Evolutionary conservation across 2,797 vertebrate species (phyloP).

Genomic region (Pseudopleuronectes americanus): DNA sequence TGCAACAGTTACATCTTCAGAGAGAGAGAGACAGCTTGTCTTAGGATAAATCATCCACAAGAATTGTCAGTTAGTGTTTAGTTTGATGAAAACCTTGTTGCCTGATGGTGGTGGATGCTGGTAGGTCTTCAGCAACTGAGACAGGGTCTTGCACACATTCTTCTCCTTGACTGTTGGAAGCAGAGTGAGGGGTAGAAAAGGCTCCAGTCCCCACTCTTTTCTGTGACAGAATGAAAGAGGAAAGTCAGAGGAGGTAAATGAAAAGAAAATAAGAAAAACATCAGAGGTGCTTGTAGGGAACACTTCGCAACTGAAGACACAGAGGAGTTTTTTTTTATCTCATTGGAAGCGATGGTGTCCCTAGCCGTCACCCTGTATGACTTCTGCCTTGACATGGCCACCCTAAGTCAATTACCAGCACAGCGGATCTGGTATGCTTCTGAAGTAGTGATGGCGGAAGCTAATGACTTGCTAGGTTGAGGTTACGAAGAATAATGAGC

Average conservation of each 20-base stretch:
- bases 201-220: conserved; percentile 98
- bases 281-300: conserved; percentile 20
- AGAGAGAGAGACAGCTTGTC: conserved; percentile 23
- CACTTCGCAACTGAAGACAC: conserved; percentile 7
- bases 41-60: conserved; percentile 17
- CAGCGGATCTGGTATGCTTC: conserved; percentile 56
- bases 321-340: conserved; percentile 31
- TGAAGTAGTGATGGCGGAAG: conserved; percentile 46
- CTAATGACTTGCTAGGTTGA: conserved; percentile 66
- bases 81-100: conserved; percentile 88
- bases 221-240: conserved; percentile 76
- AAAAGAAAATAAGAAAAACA: conserved; percentile 18
- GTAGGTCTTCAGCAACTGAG: conserved; percentile 96
- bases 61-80: conserved; percentile 3
- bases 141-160: conserved; percentile 94
- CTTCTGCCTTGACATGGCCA: conserved; percentile 41
- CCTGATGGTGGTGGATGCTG: conserved; percentile 92
- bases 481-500: conserved; percentile 57
- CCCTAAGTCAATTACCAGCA: conserved; percentile 49
- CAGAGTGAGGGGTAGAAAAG: conserved; percentile 95
- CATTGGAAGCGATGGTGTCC: conserved; percentile 16
- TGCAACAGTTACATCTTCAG: conserved; percentile 58
- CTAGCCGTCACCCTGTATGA: conserved; percentile 23
- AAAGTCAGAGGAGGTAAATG: conserved; percentile 17
- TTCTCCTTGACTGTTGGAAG: conserved; percentile 97